These are phyloP conservation scores for Tetranychus piercei DNA, from an alignment of 2,888 invertebrate genomes.

Conservation along the genomic window DNA sequence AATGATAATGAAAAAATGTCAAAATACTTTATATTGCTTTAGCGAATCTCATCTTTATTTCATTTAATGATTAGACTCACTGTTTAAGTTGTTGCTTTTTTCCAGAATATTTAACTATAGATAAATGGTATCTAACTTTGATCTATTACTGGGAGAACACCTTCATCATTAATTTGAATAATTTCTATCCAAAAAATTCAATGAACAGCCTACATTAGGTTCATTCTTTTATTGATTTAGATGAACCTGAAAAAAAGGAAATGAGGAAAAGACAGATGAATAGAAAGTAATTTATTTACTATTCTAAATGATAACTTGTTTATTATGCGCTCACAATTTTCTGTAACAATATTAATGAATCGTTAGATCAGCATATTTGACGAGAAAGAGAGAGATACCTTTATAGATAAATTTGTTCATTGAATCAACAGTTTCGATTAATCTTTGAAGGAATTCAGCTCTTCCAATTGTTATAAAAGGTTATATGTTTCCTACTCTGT, in stretches of 20 bases:
- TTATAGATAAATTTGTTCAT: neutral
- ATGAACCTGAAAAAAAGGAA: neutral
- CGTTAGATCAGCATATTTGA: neutral
- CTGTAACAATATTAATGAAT: neutral
- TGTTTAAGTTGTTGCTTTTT: neutral
- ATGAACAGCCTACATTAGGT: neutral
- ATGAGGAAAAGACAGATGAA: neutral
- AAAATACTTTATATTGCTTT: neutral
- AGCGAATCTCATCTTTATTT: neutral
- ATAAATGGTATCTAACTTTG: too few relatives aligned
- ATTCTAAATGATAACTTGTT: neutral
- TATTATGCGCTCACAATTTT: neutral
- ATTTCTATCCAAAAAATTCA: constrained; percentile 1
- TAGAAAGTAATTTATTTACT: neutral
- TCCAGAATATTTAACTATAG: neutral
- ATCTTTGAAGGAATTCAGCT: neutral
- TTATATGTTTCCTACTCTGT: neutral
- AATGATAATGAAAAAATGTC: neutral
- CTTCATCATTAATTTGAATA: neutral
- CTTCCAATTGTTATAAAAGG: neutral
- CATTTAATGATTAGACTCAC: too few relatives aligned
- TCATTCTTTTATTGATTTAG: neutral
- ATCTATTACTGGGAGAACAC: too few relatives aligned
- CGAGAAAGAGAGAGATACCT: neutral
- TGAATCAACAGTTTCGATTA: neutral